phyloP scores from a whole-genome alignment of 2,113 vertebrate genomes.

The Thermophis baileyi region DNA sequence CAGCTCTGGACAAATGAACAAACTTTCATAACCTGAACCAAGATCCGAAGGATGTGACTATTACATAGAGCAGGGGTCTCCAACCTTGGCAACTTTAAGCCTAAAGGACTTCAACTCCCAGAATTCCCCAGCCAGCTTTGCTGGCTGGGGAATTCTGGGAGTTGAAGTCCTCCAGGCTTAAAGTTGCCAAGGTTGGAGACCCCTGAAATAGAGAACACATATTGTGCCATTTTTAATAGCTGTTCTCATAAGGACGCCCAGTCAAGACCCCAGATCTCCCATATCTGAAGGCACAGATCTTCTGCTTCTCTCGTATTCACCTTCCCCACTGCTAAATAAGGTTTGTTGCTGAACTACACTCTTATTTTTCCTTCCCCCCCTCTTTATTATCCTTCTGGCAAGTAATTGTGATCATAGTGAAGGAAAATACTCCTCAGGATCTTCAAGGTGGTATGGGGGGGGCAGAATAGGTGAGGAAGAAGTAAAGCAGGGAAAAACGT shows the following conservation, averaged over 20 bases:
- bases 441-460: not conserved
- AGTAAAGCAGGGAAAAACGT: accelerated
- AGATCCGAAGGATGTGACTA: not conserved
- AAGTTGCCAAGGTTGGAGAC: no score
- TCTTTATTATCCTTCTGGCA: not conserved
- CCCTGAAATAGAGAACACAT: not conserved
- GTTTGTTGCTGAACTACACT: not conserved
- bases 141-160: no score
- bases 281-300: not conserved
- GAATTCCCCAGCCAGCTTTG: no score
- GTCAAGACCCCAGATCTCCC: not conserved
- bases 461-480: not conserved
- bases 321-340: not conserved
- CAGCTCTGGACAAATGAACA: not conserved
- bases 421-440: not conserved
- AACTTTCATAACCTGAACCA: not conserved
- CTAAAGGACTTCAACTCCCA: no score
- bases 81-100: no score
- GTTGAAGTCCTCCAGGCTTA: no score
- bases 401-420: not conserved
- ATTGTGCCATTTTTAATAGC: not conserved
- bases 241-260: not conserved
- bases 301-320: not conserved
- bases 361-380: not conserved
- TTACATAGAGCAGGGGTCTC: no score